phyloP scores from a whole-genome alignment of 2,797 vertebrate genomes.

The Botia almorhae region DNA sequence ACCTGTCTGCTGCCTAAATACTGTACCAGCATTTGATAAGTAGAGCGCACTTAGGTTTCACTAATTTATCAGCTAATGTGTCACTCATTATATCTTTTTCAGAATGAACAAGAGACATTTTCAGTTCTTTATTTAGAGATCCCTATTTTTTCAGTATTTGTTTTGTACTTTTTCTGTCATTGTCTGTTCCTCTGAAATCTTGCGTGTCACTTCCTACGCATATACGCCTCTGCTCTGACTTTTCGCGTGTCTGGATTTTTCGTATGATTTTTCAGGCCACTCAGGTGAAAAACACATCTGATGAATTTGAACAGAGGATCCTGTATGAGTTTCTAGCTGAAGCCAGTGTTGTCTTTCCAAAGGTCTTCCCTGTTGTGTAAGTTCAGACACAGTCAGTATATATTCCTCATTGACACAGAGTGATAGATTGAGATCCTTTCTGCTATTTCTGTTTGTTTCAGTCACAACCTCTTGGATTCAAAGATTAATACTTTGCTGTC shows the following conservation, averaged over 20 bases:
- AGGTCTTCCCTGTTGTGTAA: constrained; percentile 98
- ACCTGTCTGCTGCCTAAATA: no score
- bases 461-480: constrained; percentile 97
- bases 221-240: not conserved
- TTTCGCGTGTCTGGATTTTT: not conserved
- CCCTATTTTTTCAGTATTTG: constrained; percentile 2
- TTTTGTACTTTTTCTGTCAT: not conserved
- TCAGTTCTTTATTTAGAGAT: constrained; percentile 32
- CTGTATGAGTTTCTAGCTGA: constrained; percentile 97
- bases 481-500: constrained; percentile 97
- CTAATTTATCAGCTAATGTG: not conserved
- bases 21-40: no score
- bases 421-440: not conserved
- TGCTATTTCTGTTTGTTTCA: constrained; percentile 71
- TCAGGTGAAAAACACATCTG: constrained; percentile 94
- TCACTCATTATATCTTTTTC: constrained; percentile 6
- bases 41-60: not conserved
- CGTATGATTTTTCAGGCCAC: constrained; percentile 82
- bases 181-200: constrained; percentile 45
- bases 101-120: not conserved
- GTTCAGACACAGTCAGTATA: constrained; percentile 64
- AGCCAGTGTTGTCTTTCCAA: constrained; percentile 97
- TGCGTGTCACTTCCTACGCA: not conserved
- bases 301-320: constrained; percentile 96
- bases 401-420: not conserved